Base-by-base conservation (phyloP, 2,113 vertebrate species). In the Saccopteryx leptura region DNA sequence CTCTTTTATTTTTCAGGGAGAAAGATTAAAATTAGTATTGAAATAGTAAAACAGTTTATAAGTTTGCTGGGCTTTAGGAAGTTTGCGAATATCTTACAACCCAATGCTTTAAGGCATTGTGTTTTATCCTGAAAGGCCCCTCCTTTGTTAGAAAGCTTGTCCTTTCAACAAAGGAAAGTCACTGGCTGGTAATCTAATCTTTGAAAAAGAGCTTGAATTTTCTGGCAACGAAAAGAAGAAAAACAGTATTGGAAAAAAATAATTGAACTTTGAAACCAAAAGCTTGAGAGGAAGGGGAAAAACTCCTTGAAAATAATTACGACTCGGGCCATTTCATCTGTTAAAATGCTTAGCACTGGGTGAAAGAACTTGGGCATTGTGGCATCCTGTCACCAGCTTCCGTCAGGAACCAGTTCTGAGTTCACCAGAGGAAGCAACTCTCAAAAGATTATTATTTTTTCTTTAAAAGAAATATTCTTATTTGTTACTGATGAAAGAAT, bases 141-240 rank as follows among this genome's bases (percentile, higher is more conserved):
- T 50, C 87, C 90, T 97, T 96, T 95, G 83, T 97, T 89, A 97
- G 92, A 96, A 97, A 98, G 94, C 75, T 98, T 97, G 78, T 85
- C 84, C 82, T 97, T 96, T 91, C 28, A 80, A 96, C 88, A 98
- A 98, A 97, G 88, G 88, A 97, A 91, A 96, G 91, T 97, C 94
- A 96, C 88, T 97, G 93, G 63, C 85, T 98, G 81, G 95, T 97
- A 98, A 98, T 97, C 93, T 95, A 96, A 98, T 98, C 97, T 97
- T 96, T 97, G 94, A 97, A 97, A 96, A 97, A 81, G 76, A 89
- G 78, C 91, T 76, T 94, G 74, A 83, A 91, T 97, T 97, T 95
- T 93, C 78, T 97, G 97, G 74, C 86, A 97, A 74, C 24, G 76
- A 96, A 97, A 69, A 96, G 89, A 61, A 97, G 86, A 96, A 92